phyloP scores from a whole-genome alignment of 2,888 invertebrate species.

The Tenthredo livida region DNA sequence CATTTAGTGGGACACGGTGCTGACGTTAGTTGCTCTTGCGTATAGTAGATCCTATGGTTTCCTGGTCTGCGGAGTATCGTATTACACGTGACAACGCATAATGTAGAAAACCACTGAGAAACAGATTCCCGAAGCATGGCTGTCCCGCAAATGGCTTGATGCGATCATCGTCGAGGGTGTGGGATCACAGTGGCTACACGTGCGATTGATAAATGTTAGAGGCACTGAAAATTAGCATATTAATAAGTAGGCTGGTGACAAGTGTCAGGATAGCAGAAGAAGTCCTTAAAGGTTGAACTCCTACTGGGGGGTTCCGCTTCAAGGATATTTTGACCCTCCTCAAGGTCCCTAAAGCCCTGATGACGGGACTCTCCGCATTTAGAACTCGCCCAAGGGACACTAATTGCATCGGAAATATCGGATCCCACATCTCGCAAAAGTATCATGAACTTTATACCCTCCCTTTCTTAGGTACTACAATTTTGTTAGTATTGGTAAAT shows the following conservation, averaged over 20 bases:
- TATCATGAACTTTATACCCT: neutral
- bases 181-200: neutral
- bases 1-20: neutral
- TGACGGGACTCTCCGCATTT: slow-evolving; percentile 75
- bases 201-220: slow-evolving; percentile 60
- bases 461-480: neutral
- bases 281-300: slow-evolving; percentile 67
- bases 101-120: slow-evolving; percentile 33
- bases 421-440: neutral
- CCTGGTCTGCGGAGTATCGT: slow-evolving; percentile 76
- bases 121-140: neutral
- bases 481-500: neutral
- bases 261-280: slow-evolving; percentile 76
- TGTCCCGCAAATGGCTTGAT: neutral
- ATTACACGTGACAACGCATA: slow-evolving; percentile 73
- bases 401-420: slow-evolving; percentile 66
- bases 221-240: slow-evolving; percentile 75
- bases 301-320: slow-evolving; percentile 59
- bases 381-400: slow-evolving; percentile 77
- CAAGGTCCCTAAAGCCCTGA: slow-evolving; percentile 71
- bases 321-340: slow-evolving; percentile 72
- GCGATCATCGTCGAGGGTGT: neutral
- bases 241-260: slow-evolving; percentile 77
- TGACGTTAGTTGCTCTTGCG: slow-evolving; percentile 19
- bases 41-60: slow-evolving; percentile 63